A percentile compares a stretch with the other conserved stretches of the same genome.
Conservation (phyloP, 1,140 invertebrate genomes). For the Euwallacea similis region DNA sequence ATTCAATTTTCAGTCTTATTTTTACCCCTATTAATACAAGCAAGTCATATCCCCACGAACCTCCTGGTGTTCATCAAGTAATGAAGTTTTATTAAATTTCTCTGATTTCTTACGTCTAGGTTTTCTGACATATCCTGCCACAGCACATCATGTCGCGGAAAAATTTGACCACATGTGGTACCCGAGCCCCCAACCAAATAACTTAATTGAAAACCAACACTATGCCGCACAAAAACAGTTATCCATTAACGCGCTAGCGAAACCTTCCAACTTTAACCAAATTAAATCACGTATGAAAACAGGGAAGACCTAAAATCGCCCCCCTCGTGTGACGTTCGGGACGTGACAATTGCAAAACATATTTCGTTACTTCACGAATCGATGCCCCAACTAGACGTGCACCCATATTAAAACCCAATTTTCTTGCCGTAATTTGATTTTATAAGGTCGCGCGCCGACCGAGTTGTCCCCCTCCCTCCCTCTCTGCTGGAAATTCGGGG, state of each 20-base stretch:
- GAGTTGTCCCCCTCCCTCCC: constrained; percentile 5
- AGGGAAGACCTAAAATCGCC: constrained; percentile 15
- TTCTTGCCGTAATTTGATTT: constrained; percentile 41
- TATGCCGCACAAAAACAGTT: neutral
- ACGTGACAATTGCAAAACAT: constrained; percentile 36
- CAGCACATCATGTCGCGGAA: no score
- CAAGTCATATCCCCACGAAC: no score
- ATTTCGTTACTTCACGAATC: constrained; percentile 32
- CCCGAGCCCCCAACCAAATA: neutral
- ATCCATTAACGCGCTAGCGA: neutral
- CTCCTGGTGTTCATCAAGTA: no score
- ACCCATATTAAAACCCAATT: constrained; percentile 41
- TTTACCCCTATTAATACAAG: no score
- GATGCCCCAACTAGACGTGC: constrained; percentile 38
- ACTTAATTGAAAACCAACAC: neutral
- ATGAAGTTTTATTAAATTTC: no score
- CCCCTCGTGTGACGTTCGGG: neutral
- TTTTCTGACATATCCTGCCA: no score
- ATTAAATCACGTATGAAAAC: constrained; percentile 23
- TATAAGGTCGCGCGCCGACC: constrained; percentile 39
- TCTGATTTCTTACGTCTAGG: no score
- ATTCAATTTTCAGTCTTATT: no score
- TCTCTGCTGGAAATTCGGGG: constrained; percentile 19
- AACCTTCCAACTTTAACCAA: constrained; percentile 20
- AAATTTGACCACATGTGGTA: no score